phyloP scores from a whole-genome alignment of 1,140 invertebrate species.

The Berghia stephanieae region DNA sequence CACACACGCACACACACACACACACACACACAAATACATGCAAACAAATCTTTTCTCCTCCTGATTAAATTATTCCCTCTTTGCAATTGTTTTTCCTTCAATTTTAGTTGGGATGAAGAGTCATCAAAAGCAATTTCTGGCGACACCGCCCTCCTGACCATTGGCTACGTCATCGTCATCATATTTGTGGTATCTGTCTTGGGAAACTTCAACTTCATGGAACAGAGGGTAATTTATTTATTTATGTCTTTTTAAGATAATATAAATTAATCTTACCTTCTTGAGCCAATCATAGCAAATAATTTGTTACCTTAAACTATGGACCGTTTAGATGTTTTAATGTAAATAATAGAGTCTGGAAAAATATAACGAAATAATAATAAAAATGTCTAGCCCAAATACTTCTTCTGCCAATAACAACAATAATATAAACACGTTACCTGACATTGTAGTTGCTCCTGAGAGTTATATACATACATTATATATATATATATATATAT shows the following conservation, averaged over 20 bases:
- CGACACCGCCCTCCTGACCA: constrained; percentile 75
- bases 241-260: too few relatives aligned
- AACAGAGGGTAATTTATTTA: constrained; percentile 72
- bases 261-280: too few relatives aligned
- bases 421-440: too few relatives aligned
- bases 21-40: neutral
- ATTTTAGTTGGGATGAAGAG: constrained; percentile 46
- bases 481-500: too few relatives aligned
- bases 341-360: too few relatives aligned
- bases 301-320: too few relatives aligned
- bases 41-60: neutral
- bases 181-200: constrained; percentile 78
- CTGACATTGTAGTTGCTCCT: too few relatives aligned
- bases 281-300: too few relatives aligned
- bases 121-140: constrained; percentile 70
- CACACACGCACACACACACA: neutral
- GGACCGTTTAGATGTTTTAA: too few relatives aligned
- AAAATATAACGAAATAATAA: too few relatives aligned
- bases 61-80: neutral
- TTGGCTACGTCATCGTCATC: constrained; percentile 77
- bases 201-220: constrained; percentile 78
- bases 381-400: neutral
- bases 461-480: too few relatives aligned
- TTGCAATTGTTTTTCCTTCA: neutral
- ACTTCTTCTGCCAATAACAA: too few relatives aligned